A percentile compares a stretch with the other conserved stretches of the same genome.
Conservation (phyloP, 1,140 invertebrate species). For the Matsumurasca onukii region DNA sequence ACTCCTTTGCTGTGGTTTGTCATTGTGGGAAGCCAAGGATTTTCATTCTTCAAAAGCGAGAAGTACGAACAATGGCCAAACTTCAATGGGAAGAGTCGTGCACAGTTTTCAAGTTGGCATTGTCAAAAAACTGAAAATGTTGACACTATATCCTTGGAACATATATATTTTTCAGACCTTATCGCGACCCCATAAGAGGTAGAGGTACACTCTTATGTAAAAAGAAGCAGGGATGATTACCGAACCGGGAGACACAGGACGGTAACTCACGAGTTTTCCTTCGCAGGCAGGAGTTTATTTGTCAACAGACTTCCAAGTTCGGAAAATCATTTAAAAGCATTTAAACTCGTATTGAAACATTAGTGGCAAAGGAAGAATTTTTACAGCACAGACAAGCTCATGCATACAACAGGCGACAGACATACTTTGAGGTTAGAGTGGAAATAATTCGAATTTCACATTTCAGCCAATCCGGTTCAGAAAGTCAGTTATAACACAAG, state of each 20-base stretch:
- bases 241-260: neutral
- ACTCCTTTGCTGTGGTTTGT: too few species aligned
- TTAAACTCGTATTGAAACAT: neutral
- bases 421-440: too few species aligned
- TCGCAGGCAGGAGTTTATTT: neutral
- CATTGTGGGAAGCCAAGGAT: too few species aligned
- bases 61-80: neutral
- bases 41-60: neutral
- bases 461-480: too few species aligned
- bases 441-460: too few species aligned
- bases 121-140: neutral
- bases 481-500: too few species aligned
- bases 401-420: too few species aligned
- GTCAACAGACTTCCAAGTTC: neutral
- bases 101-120: neutral
- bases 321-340: neutral
- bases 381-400: neutral
- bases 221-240: neutral
- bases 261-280: neutral
- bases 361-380: neutral
- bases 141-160: too few species aligned
- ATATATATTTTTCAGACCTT: too few species aligned
- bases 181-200: too few species aligned
- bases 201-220: neutral
- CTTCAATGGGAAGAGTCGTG: neutral